These are phyloP conservation scores for Drosophila eugracilis DNA, from an alignment of 1,140 invertebrate genomes.

Conservation along the genomic window DNA sequence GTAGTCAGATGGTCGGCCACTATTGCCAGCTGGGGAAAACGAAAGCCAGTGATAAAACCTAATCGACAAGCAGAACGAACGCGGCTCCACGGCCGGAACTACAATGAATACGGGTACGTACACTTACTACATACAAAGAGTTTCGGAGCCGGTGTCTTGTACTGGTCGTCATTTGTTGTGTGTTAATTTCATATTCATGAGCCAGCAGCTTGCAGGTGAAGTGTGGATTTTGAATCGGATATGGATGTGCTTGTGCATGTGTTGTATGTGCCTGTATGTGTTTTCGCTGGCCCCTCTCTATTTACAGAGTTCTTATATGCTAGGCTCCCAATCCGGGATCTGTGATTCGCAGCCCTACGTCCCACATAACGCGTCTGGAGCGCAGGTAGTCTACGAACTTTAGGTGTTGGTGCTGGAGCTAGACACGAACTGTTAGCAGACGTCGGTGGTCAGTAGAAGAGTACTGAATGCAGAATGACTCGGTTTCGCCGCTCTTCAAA, in stretches of 20 bases:
- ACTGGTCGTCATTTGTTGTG: constrained; percentile 5
- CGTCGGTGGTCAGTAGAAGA: constrained; percentile 92
- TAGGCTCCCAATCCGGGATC: not conserved
- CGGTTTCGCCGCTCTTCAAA: constrained; percentile 96
- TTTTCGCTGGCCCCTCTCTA: constrained; percentile 8
- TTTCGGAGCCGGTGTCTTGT: not conserved
- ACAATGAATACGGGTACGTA: constrained; percentile 25
- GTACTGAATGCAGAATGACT: constrained; percentile 95
- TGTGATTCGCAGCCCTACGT: not conserved
- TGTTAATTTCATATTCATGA: not conserved
- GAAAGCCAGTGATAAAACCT: constrained; percentile 4
- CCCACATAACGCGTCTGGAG: not conserved
- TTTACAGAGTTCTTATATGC: constrained; percentile 6
- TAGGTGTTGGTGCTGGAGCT: constrained; percentile 22
- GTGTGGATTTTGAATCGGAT: not conserved
- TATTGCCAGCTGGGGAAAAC: constrained; percentile 28
- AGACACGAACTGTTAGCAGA: constrained; percentile 25
- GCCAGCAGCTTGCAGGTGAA: not conserved
- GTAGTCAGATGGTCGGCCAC: constrained; percentile 21
- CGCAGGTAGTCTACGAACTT: not conserved
- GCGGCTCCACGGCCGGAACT: constrained; percentile 2
- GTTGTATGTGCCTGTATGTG: constrained; percentile 6
- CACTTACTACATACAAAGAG: constrained; percentile 21
- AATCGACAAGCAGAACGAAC: constrained; percentile 1
- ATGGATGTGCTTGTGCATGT: constrained; percentile 4